A percentile compares a stretch with the other conserved stretches of the same genome.
Evolutionary conservation across 2,113 vertebrate genomes (phyloP).

Genomic region (Apaloderma vittatum): DNA sequence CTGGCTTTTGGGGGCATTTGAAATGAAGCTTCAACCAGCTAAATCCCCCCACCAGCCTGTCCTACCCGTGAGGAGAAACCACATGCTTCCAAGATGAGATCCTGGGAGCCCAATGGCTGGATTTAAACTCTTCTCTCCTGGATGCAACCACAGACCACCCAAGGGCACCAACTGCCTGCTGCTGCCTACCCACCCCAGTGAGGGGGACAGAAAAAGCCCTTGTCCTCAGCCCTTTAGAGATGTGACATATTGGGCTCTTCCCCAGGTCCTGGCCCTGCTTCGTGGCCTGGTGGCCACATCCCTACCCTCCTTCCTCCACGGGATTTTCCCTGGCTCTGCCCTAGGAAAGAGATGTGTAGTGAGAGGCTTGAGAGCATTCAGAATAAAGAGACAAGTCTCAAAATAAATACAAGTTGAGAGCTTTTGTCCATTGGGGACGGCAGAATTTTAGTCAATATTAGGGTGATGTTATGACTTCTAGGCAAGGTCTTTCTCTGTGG

Average conservation of each 20-base stretch:
- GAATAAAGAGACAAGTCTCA: background rate
- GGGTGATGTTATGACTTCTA: background rate
- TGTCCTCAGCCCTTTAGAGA: rapidly evolving
- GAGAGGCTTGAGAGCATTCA: background rate
- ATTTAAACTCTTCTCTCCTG: background rate
- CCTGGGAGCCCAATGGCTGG: background rate
- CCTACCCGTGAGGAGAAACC: background rate
- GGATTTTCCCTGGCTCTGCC: background rate
- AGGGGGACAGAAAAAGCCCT: background rate
- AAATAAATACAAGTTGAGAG: background rate
- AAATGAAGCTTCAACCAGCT: background rate
- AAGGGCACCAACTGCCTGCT: background rate
- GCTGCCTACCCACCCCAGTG: background rate
- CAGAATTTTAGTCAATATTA: background rate
- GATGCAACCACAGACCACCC: background rate
- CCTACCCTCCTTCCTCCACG: background rate
- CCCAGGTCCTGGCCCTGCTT: too few species aligned
- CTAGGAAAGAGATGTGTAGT: background rate
- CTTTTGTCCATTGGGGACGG: background rate
- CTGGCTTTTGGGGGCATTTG: background rate
- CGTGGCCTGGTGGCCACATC: background rate
- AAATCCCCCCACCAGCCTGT: background rate
- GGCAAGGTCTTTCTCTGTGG: background rate
- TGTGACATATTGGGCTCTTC: rapidly evolving
- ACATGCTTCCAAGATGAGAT: background rate